Evolutionary conservation across 2,888 invertebrate species (phyloP), one percentile per base, ranked within the genome.

Genomic region (Clunio marinus): DNA sequence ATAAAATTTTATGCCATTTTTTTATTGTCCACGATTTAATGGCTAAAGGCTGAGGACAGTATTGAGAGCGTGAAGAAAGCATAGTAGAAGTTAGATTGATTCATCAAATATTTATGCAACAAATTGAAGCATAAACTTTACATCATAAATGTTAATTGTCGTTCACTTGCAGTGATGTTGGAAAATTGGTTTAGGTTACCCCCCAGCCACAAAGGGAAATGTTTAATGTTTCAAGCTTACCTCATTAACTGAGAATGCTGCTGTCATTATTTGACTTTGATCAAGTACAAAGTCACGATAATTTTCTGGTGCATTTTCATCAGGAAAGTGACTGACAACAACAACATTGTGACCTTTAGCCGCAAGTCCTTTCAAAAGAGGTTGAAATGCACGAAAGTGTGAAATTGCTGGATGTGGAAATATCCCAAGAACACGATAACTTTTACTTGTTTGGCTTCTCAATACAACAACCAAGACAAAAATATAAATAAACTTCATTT

Each of bases 331-430:
- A 2, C 86, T 86, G 45, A 88, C 80, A 5, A 88, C 84, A 0
- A 87, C 88, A 0, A 89, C 76, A 70, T 85, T 81, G 72, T 89
- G 88, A 0, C 88, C 88, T 63, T 83, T 81, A 32, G 75, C 77
- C 0, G 83, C 84, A 67, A 89, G 74, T 71, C 83, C 85, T 45
- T 79, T 80, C 55, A 88, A 73, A 66, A 86, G 79, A 0, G 84
- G 82, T 73, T 81, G 80, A 73, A 85, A 86, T 20, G 86, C 84
- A 27, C 84, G 79, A 72, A 86, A 88, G 75, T 90, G 89, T 69
- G 89, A 89, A 72, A 83, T 86, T 1, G 87, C 87, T 3, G 83
- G 80, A 72, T 87, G 85, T 0, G 85, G 84, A 74, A 88, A 87
- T 69, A 88, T 76, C 17, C 83, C 87, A 32, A 89, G 77, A 71